These are phyloP conservation scores for Lophura nycthemera DNA, from an alignment of 2,113 vertebrate species.

Conservation along the genomic window DNA sequence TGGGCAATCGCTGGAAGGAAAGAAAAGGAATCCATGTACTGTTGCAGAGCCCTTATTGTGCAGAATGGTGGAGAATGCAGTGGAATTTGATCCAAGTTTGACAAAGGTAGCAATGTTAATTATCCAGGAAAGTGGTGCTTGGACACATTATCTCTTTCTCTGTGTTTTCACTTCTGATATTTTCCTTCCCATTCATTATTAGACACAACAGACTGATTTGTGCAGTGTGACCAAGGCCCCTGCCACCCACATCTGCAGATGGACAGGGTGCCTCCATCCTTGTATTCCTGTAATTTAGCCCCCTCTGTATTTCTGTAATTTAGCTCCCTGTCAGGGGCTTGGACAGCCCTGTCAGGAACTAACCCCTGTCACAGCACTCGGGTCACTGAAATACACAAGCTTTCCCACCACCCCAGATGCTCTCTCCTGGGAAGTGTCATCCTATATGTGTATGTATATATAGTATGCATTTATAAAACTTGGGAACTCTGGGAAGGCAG, in stretches of 20 bases:
- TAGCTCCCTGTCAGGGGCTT: not conserved
- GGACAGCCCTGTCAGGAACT: not conserved
- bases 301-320: not conserved
- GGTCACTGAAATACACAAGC: not conserved
- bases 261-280: too few species aligned
- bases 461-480: not conserved
- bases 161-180: not conserved
- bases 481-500: constrained; percentile 4
- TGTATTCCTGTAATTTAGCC: too few species aligned
- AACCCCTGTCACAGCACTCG: not conserved
- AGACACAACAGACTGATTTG: not conserved
- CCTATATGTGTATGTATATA: not conserved
- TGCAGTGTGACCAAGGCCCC: not conserved
- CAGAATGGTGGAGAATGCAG: not conserved
- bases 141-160: not conserved
- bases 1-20: not conserved
- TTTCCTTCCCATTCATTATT: not conserved
- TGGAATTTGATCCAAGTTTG: not conserved
- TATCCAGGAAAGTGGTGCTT: not conserved
- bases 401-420: constrained; percentile 42
- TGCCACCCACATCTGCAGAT: not conserved
- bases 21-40: not conserved
- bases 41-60: rapidly evolving
- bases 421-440: constrained; percentile 5
- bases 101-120: not conserved